phyloP scores from a whole-genome alignment of 2,888 invertebrate species.

The Drosophila nr. fundita region DNA sequence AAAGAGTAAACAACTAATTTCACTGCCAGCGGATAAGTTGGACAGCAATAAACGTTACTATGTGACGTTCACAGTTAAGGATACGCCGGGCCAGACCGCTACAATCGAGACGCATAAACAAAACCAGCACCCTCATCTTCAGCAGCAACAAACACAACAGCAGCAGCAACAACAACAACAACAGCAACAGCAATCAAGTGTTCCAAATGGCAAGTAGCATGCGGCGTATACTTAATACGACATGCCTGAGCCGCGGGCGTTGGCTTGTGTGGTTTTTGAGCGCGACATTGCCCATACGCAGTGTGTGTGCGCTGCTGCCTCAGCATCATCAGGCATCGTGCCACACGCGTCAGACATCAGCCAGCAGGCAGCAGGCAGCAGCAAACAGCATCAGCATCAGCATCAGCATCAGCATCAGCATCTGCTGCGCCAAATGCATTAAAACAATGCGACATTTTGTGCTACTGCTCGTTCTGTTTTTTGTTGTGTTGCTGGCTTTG shows the following conservation, averaged over 20 bases:
- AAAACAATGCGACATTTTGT: slow-evolving; percentile 80
- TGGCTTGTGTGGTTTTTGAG: slow-evolving; percentile 39
- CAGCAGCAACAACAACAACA: slow-evolving; percentile 50
- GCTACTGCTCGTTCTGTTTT: slow-evolving; percentile 15
- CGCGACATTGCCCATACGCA: slow-evolving; percentile 53
- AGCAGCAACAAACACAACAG: slow-evolving; percentile 45
- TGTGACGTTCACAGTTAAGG: slow-evolving; percentile 96
- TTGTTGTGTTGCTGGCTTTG: slow-evolving; percentile 11
- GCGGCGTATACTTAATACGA: slow-evolving; percentile 70
- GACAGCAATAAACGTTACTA: slow-evolving; percentile 96
- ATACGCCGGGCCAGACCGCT: slow-evolving; percentile 81
- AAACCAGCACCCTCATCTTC: slow-evolving; percentile 34
- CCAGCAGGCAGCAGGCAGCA: slow-evolving; percentile 18
- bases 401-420: slow-evolving; percentile 28
- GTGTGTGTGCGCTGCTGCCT: slow-evolving; percentile 31
- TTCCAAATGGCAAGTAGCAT: slow-evolving; percentile 56
- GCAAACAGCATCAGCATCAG: slow-evolving; percentile 22
- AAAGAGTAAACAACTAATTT: slow-evolving; percentile 93
- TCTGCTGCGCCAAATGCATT: slow-evolving; percentile 70
- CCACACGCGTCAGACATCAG: slow-evolving; percentile 1
- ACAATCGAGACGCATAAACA: slow-evolving; percentile 50
- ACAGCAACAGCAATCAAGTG: slow-evolving; percentile 52
- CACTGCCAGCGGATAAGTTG: slow-evolving; percentile 93
- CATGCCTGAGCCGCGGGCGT: slow-evolving; percentile 39
- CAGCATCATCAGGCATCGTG: slow-evolving; percentile 3